Percentiles rank a stretch among this genome's conserved stretches.
These are phyloP conservation scores for Lithophane leautieri DNA, from an alignment of 2,888 invertebrate genomes.

Conservation along the genomic window DNA sequence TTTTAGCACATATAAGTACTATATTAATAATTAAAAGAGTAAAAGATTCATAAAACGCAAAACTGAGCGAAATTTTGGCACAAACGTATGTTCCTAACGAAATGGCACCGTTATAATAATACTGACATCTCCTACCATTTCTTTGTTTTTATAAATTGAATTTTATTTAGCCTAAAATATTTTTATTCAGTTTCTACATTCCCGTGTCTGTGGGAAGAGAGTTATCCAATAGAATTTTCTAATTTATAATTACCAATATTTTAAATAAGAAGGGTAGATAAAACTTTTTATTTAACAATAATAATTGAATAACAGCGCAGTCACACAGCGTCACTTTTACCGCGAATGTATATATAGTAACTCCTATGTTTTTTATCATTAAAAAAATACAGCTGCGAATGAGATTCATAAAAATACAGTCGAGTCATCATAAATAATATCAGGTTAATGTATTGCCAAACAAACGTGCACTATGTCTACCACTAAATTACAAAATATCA, in stretches of 20 bases:
- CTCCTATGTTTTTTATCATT: conserved; percentile 64
- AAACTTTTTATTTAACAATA: conserved; percentile 34
- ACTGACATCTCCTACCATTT: conserved; percentile 68
- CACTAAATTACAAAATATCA: conserved; percentile 76
- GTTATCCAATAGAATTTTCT: conserved; percentile 38
- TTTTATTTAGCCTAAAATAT: conserved; percentile 37
- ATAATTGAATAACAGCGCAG: conserved; percentile 44
- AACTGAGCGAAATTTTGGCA: conserved; percentile 73
- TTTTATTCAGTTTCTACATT: conserved; percentile 31
- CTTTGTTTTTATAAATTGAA: conserved; percentile 39
- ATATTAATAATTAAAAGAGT: conserved; percentile 26
- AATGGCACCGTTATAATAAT: conserved; percentile 74
- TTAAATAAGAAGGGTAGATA: conserved; percentile 44
- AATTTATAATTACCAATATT: conserved; percentile 35
- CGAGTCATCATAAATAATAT: conserved; percentile 70
- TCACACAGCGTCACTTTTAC: conserved; percentile 71
- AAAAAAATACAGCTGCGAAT: conserved; percentile 78
- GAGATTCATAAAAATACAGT: conserved; percentile 79
- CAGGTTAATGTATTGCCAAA: conserved; percentile 80
- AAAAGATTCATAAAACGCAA: conserved; percentile 37
- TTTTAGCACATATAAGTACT: conserved; percentile 26
- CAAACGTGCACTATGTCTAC: conserved; percentile 86
- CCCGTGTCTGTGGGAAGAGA: conserved; percentile 30
- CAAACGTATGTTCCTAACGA: conserved; percentile 66
- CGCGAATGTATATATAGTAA: conserved; percentile 63